A percentile compares a stretch with the other conserved stretches of the same genome.
phyloP scores from a whole-genome alignment of 2,888 invertebrate genomes.

The Buathra laborator region DNA sequence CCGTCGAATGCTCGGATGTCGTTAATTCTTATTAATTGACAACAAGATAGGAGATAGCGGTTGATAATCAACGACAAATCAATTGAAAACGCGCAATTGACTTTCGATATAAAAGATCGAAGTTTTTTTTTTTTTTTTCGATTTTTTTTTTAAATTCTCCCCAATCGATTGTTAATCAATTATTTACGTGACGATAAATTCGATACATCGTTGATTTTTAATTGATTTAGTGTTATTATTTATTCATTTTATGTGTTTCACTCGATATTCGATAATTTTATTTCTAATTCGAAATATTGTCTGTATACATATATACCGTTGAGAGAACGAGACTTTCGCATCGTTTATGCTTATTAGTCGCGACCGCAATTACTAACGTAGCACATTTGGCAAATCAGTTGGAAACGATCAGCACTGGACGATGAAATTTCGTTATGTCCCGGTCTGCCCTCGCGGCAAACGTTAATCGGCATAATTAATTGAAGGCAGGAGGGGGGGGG shows the following conservation, averaged over 20 bases:
- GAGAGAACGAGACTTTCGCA: background rate
- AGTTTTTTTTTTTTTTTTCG: background rate
- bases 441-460: constrained; percentile 31
- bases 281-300: constrained; percentile 6
- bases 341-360: constrained; percentile 56
- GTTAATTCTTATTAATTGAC: constrained; percentile 50
- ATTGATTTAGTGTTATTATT: background rate
- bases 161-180: background rate
- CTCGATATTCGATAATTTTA: background rate
- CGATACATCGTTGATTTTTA: background rate
- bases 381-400: constrained; percentile 62
- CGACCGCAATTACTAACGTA: constrained; percentile 58
- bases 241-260: background rate
- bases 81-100: constrained; percentile 17
- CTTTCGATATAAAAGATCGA: background rate
- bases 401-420: constrained; percentile 56
- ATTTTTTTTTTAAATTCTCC: background rate
- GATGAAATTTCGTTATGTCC: constrained; percentile 52
- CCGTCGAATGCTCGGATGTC: background rate
- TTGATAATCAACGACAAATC: constrained; percentile 25
- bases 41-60: constrained; percentile 7
- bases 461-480: constrained; percentile 61
- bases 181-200: background rate
- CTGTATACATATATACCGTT: constrained; percentile 3
- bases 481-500: constrained; percentile 19